Evolutionary conservation across 2,888 invertebrate species (phyloP).

Genomic region (Salticus scenicus): DNA sequence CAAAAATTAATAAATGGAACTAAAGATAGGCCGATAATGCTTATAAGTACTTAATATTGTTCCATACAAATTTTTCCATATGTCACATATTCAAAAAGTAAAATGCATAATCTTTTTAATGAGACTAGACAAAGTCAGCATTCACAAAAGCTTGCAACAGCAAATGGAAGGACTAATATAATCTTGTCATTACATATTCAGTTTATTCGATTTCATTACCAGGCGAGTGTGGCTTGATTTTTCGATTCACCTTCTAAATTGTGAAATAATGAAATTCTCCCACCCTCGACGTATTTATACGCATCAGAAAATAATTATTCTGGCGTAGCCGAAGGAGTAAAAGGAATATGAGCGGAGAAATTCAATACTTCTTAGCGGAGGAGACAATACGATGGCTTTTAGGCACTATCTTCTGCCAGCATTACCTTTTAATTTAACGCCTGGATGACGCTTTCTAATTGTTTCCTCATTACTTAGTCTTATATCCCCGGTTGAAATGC

Average conservation of each 20-base stretch:
- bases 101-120: no score
- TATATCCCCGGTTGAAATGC: no score
- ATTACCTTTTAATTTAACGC: slow-evolving; percentile 7
- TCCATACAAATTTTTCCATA: no score
- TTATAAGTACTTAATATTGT: no score
- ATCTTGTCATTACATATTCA: no score
- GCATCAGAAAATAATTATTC: background rate
- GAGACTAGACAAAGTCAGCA: no score
- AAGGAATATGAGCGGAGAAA: background rate
- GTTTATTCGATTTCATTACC: no score
- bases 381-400: background rate
- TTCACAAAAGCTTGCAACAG: no score
- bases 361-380: background rate
- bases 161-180: no score
- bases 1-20: no score
- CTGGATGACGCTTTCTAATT: background rate
- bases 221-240: background rate
- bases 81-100: no score
- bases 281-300: background rate
- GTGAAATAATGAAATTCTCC: background rate
- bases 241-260: background rate
- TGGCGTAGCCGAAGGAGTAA: background rate
- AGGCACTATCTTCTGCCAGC: background rate
- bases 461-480: background rate
- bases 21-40: no score